Conservation (phyloP, 2,797 vertebrate genomes). For the Muscicapa comitata region DNA sequence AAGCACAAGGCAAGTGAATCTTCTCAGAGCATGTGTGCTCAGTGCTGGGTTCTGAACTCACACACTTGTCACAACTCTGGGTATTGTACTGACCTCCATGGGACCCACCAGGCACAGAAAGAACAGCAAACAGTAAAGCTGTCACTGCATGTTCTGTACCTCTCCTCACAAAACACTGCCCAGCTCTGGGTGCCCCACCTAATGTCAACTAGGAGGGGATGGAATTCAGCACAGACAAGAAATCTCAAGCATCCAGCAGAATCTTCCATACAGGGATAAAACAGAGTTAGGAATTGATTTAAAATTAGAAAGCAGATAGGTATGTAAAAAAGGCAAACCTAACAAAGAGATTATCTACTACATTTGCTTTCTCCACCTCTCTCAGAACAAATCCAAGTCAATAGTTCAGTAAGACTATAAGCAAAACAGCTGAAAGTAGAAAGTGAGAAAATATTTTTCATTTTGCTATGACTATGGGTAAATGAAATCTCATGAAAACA, state of each 20-base stretch:
- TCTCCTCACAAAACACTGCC: background rate
- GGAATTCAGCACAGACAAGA: background rate
- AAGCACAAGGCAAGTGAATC: background rate
- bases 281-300: background rate
- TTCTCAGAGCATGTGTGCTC: accelerated
- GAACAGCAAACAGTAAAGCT: background rate
- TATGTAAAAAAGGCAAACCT: background rate
- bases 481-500: background rate
- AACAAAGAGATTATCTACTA: background rate
- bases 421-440: background rate
- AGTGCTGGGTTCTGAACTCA: background rate
- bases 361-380: background rate
- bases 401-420: background rate
- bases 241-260: background rate
- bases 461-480: background rate
- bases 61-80: background rate
- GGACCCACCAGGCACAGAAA: background rate
- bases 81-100: background rate
- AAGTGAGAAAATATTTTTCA: background rate
- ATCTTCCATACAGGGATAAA: background rate
- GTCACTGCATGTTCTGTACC: background rate
- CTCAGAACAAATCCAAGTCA: background rate
- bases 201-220: background rate
- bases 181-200: background rate
- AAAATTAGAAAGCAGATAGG: background rate